Evolutionary conservation across 2,888 invertebrate species (phyloP), one percentile per base, ranked within the genome.

Genomic region (Muscina levida): DNA sequence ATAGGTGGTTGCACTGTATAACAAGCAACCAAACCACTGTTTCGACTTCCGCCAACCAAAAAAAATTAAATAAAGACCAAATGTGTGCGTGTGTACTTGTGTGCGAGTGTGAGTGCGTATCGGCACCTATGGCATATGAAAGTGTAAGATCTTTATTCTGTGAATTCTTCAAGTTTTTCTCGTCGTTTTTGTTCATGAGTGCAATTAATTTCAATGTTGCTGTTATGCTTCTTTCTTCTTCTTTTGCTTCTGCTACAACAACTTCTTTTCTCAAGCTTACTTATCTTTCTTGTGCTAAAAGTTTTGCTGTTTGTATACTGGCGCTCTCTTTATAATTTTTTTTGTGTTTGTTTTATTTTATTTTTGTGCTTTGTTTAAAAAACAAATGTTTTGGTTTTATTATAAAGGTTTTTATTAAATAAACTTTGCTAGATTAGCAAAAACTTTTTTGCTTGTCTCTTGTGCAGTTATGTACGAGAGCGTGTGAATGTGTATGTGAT

Each of bases 371-470:
- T 59, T 56, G n/a, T 72, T 22, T 4, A 0, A 15, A 44, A 44
- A 57, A 37, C 24, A 1, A 53, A 17, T 66, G 44, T 71, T 53
- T 72, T 82, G 76, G 57, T 82, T 75, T 71, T 76, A 70, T 73
- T 82, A 56, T 68, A 70, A 31, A 57, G 70, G 77, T 73, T 82
- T 82, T 82, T 79, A 77, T 79, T 82, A 82, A 81, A 77, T 72
- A 81, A 81, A 81, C 77, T 81, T 75, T 72, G 26, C 74, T 77
- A 75, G 81, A 81, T 77, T 81, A 74, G 72, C 68, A 81, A 74
- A 71, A 81, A 72, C 42, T 59, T 71, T 46, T 17, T 44, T 24
- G 57, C n/a, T 57, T 66, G 67, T 37, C 42, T 66, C 39, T 37
- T 15, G 19, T 24, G 3, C 15, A 19, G 17, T 46, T 65, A 44